Conservation (phyloP, 2,888 invertebrate genomes). For the Brachyptera risi region DNA sequence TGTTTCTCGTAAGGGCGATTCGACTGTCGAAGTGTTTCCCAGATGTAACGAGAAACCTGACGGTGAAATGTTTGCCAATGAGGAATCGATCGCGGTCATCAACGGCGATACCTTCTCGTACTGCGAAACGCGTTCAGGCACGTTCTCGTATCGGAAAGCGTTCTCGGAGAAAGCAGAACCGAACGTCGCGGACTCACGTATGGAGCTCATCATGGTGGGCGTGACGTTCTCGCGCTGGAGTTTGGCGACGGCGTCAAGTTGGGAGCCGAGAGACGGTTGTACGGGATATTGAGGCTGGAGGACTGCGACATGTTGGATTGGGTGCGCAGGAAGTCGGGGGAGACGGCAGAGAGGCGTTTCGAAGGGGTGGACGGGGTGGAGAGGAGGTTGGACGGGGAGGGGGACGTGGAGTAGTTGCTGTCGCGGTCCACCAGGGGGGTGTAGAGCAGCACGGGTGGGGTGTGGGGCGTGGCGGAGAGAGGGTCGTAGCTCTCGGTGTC, state of each 20-base stretch:
- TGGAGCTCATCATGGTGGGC: background rate
- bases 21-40: too few relatives aligned
- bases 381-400: too few relatives aligned
- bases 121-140: too few relatives aligned
- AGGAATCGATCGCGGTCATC: too few relatives aligned
- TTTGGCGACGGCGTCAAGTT: background rate
- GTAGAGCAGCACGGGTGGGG: constrained; percentile 36
- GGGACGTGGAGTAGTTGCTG: constrained; percentile 22
- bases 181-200: background rate
- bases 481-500: constrained; percentile 40
- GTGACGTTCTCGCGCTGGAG: too few relatives aligned
- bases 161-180: too few relatives aligned
- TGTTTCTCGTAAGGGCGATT: too few relatives aligned
- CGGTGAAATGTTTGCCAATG: too few relatives aligned
- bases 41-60: too few relatives aligned
- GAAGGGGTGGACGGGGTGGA: too few relatives aligned
- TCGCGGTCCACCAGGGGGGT: constrained; percentile 36
- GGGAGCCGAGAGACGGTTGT: constrained; percentile 10
- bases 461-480: constrained; percentile 41
- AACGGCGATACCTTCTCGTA: too few relatives aligned
- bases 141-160: too few relatives aligned
- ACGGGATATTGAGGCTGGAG: constrained; percentile 15
- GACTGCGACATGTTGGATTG: constrained; percentile 21
- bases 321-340: background rate
- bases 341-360: background rate